phyloP scores from a whole-genome alignment of 1,140 invertebrate species.

The Megalonaias nervosa region DNA sequence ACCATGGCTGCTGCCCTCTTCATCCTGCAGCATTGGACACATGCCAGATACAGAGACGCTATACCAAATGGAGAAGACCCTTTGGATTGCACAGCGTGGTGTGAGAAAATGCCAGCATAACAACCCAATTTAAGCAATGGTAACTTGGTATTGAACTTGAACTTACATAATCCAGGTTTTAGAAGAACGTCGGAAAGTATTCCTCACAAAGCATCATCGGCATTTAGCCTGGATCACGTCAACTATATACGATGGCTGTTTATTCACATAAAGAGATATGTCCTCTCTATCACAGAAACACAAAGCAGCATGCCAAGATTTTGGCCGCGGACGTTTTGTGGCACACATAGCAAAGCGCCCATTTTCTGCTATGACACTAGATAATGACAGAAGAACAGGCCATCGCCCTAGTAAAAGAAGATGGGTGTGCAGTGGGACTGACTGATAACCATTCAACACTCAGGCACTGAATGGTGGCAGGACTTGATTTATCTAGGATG shows the following conservation, averaged over 20 bases:
- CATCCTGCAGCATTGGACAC: background rate
- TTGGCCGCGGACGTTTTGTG: constrained; percentile 23
- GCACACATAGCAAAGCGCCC: constrained; percentile 2
- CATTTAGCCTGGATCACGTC: constrained; percentile 31
- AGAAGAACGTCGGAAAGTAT: background rate
- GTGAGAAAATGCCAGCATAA: background rate
- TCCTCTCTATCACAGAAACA: background rate
- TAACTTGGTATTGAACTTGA: constrained; percentile 14
- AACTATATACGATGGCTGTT: constrained; percentile 48
- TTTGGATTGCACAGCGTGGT: constrained; percentile 14
- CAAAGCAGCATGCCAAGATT: background rate
- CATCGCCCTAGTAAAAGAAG: constrained; percentile 41
- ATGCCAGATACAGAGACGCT: background rate
- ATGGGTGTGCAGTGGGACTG: constrained; percentile 51
- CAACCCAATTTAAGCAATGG: constrained; percentile 21
- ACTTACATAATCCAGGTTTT: constrained; percentile 16
- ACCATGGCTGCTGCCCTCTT: constrained; percentile 15
- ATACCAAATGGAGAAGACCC: background rate
- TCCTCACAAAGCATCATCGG: constrained; percentile 11
- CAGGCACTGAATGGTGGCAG: constrained; percentile 14
- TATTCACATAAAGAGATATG: constrained; percentile 39
- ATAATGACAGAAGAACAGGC: constrained; percentile 52
- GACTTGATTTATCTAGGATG: constrained; percentile 16
- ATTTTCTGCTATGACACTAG: constrained; percentile 47
- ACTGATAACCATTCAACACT: constrained; percentile 23